Evolutionary conservation across 2,113 vertebrate genomes (phyloP).

Genomic region (Nycticryphes semicollaris): DNA sequence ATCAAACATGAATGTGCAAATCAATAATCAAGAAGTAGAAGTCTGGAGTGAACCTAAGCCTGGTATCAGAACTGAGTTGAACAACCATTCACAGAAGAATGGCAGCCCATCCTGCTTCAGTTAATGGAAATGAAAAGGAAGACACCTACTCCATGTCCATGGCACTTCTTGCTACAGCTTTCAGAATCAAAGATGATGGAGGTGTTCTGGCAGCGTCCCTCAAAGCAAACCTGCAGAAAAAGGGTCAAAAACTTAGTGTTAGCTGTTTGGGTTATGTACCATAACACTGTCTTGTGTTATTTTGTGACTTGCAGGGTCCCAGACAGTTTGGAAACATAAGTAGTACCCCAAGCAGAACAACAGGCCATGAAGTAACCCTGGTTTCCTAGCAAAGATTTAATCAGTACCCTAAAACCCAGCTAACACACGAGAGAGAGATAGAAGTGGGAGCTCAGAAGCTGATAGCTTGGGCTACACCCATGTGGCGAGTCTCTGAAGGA

Average conservation of each 20-base stretch:
- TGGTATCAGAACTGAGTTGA: neutral
- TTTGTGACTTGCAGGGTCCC: neutral
- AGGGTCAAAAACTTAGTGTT: neutral
- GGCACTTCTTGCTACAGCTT: conserved; percentile 87
- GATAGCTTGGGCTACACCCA: neutral
- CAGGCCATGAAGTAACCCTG: neutral
- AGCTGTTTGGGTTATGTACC: neutral
- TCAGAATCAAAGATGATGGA: conserved; percentile 85
- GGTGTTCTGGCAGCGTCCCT: conserved; percentile 89
- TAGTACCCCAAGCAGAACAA: neutral
- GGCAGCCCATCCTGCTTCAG: neutral
- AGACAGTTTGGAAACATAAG: neutral
- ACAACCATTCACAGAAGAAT: neutral
- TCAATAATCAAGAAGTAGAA: neutral
- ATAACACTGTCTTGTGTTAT: neutral
- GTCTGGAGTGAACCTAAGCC: neutral
- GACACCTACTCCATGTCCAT: conserved; percentile 85
- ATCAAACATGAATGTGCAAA: neutral
- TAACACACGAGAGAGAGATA: neutral
- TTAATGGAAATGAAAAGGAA: neutral
- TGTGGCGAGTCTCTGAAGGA: neutral
- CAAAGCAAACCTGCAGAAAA: conserved; percentile 88
- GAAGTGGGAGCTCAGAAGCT: neutral
- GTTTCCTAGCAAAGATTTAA: neutral
- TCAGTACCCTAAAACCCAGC: neutral